Evolutionary conservation across 2,888 invertebrate genomes (phyloP).

Genomic region (Brachycybe producta): DNA sequence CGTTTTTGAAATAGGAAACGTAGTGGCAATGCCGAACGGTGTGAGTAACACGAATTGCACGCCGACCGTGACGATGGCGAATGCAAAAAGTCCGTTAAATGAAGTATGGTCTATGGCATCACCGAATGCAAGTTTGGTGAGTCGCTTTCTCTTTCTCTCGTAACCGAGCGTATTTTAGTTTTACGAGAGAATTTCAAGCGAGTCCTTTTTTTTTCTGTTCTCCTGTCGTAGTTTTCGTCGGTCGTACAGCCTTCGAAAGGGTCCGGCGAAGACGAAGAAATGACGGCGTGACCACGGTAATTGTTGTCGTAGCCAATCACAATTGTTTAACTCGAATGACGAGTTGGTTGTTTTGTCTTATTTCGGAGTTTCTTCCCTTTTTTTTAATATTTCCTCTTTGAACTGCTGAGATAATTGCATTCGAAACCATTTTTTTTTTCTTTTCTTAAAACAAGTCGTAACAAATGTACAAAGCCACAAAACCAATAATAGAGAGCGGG

Average conservation of each 20-base stretch:
- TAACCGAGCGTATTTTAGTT: neutral
- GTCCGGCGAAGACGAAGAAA: constrained; percentile 8
- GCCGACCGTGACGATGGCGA: constrained; percentile 11
- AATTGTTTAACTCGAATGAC: too few species aligned
- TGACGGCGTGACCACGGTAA: constrained; percentile 12
- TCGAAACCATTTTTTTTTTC: too few species aligned
- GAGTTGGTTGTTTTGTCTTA: too few species aligned
- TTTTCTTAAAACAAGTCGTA: too few species aligned
- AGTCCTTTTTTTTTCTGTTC: neutral
- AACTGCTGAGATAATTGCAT: too few species aligned
- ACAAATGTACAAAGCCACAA: too few species aligned
- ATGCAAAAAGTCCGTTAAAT: constrained; percentile 1
- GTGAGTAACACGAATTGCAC: constrained; percentile 10
- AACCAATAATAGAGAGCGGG: too few species aligned
- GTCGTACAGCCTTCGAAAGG: constrained; percentile 4
- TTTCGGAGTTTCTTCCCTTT: too few species aligned
- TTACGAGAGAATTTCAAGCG: neutral
- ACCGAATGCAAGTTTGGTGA: constrained; percentile 5
- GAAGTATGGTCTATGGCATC: constrained; percentile 12
- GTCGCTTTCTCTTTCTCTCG: neutral
- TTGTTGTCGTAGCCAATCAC: constrained; percentile 5
- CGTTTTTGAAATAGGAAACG: too few species aligned
- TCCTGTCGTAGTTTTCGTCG: constrained; percentile 1
- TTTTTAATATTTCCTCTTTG: too few species aligned
- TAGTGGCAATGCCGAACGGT: constrained; percentile 11